Percentiles rank a stretch among this genome's conserved stretches.
Evolutionary conservation across 2,888 invertebrate genomes (phyloP).

Genomic region (Acholoe squamosa): DNA sequence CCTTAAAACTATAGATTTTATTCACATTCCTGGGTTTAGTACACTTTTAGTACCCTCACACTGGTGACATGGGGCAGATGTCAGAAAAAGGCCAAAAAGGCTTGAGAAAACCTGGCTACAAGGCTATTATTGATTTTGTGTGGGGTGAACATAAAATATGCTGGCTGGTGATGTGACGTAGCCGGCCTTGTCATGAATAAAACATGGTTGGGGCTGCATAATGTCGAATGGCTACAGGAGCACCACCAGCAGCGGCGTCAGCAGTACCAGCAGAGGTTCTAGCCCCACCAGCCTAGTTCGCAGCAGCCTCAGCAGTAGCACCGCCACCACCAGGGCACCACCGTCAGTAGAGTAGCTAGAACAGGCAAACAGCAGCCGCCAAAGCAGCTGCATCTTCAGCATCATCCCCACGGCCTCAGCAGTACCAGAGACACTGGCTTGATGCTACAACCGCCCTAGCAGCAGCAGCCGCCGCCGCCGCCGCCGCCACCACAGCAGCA

Average conservation of each 20-base stretch:
- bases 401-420: too few relatives aligned
- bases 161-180: conserved; percentile 39
- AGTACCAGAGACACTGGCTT: too few relatives aligned
- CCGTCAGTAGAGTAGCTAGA: too few relatives aligned
- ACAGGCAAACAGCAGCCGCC: too few relatives aligned
- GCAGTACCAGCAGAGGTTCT: background rate
- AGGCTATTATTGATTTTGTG: conserved; percentile 58
- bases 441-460: background rate
- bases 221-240: background rate
- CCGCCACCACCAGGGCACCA: too few relatives aligned
- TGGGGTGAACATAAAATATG: conserved; percentile 61
- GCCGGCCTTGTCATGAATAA: conserved; percentile 29
- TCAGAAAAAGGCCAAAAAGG: background rate
- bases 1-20: background rate
- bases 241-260: background rate
- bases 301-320: background rate
- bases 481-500: background rate
- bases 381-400: too few relatives aligned
- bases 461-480: background rate
- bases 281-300: background rate
- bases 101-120: background rate
- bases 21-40: background rate
- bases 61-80: too few relatives aligned
- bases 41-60: background rate
- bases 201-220: conserved; percentile 35